phyloP scores from a whole-genome alignment of 2,888 invertebrate species.

The Caenorhabditis drosophilae region DNA sequence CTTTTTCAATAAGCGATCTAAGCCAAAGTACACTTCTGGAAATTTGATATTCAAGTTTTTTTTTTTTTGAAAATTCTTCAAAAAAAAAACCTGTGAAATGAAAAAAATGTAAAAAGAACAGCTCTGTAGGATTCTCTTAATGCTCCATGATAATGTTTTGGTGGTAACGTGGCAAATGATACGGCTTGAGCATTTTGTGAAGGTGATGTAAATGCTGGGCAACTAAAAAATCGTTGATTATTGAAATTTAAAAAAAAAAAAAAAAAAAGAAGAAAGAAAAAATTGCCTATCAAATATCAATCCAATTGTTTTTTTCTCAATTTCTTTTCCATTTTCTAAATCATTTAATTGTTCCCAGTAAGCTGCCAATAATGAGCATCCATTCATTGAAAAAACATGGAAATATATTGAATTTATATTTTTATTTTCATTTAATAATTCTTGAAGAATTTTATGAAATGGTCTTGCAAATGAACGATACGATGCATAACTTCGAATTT shows the following conservation, averaged over 20 bases:
- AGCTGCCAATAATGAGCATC: constrained; percentile 59
- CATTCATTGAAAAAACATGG: constrained; percentile 57
- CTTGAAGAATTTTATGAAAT: constrained; percentile 29
- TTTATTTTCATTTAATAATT: constrained; percentile 9
- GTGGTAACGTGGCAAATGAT: constrained; percentile 61
- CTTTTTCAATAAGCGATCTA: constrained; percentile 52
- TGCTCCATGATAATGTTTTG: constrained; percentile 47
- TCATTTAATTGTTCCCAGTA: constrained; percentile 56
- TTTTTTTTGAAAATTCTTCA: not conserved
- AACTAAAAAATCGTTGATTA: constrained; percentile 54
- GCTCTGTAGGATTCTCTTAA: constrained; percentile 51
- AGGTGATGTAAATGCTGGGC: constrained; percentile 62
- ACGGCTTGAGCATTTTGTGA: constrained; percentile 64
- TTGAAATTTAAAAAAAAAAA: too few species aligned
- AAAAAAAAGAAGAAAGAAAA: too few species aligned
- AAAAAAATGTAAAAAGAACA: constrained; percentile 55
- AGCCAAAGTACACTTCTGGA: constrained; percentile 56
- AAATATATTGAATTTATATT: constrained; percentile 24
- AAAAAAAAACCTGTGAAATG: constrained; percentile 43
- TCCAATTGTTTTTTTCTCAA: constrained; percentile 53
- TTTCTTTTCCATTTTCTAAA: constrained; percentile 31
- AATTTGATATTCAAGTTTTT: not conserved
- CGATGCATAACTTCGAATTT: constrained; percentile 56
- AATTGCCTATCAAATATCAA: constrained; percentile 64
- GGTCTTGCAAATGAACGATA: constrained; percentile 53